Evolutionary conservation across 2,113 vertebrate species (phyloP).

Genomic region (Caloenas nicobarica): DNA sequence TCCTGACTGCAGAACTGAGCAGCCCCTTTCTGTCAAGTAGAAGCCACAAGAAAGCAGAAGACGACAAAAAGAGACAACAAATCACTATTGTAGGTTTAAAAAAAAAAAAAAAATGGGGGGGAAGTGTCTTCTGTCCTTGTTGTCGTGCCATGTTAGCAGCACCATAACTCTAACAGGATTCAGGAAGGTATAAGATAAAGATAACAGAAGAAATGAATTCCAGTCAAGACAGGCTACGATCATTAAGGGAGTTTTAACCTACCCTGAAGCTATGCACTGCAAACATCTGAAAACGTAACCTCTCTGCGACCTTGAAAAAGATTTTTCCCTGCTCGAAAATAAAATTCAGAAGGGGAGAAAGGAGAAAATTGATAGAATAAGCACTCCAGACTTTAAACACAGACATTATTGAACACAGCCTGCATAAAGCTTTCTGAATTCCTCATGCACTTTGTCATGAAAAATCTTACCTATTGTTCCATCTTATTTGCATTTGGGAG

Average conservation of each 20-base stretch:
- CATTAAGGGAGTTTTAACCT: slow-evolving; percentile 13
- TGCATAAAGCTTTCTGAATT: background rate
- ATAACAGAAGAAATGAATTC: background rate
- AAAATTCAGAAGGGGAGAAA: background rate
- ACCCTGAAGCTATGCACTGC: background rate
- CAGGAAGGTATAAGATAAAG: background rate
- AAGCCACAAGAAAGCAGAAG: background rate
- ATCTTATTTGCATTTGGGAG: background rate
- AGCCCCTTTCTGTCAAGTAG: background rate
- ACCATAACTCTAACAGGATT: background rate
- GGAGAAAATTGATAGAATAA: background rate
- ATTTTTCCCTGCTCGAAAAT: background rate
- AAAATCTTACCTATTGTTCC: background rate
- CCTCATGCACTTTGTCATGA: background rate
- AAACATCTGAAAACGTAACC: background rate
- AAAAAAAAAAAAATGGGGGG: no score
- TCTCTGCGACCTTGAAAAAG: background rate
- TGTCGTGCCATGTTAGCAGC: background rate
- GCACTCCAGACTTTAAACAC: background rate
- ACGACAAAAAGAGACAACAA: background rate
- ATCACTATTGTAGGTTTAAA: background rate
- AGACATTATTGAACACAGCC: background rate
- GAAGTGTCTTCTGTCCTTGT: background rate
- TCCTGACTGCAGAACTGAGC: background rate
- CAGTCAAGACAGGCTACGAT: background rate